These are phyloP conservation scores for Camelus dromedarius DNA, from an alignment of 2,113 vertebrate genomes.

Conservation along the genomic window DNA sequence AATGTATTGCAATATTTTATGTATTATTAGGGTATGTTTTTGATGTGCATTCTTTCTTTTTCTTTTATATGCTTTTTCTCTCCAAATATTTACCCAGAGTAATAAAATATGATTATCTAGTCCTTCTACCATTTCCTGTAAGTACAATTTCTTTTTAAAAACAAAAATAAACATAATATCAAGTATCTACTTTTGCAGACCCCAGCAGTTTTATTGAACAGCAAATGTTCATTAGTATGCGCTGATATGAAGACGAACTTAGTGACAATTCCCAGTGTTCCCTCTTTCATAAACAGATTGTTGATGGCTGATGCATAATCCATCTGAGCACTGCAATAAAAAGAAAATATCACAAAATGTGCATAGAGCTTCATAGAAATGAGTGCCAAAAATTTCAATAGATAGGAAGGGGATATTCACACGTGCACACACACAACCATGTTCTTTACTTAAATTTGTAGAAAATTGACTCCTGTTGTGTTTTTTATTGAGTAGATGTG, in stretches of 20 bases:
- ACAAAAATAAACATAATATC: constrained; percentile 66
- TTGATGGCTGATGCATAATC: constrained; percentile 81
- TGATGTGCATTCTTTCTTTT: constrained; percentile 48
- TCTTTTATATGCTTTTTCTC: constrained; percentile 65
- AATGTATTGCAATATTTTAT: constrained; percentile 76
- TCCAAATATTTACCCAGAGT: constrained; percentile 60
- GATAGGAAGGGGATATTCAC: neutral
- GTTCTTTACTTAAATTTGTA: neutral
- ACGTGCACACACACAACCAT: neutral
- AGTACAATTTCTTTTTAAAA: constrained; percentile 63
- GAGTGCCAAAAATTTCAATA: constrained; percentile 58
- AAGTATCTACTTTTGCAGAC: constrained; percentile 82
- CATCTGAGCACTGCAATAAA: constrained; percentile 79
- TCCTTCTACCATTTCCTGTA: constrained; percentile 21
- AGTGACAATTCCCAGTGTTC: constrained; percentile 83
- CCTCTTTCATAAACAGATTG: constrained; percentile 82
- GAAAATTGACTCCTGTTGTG: neutral
- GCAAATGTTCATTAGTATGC: constrained; percentile 85
- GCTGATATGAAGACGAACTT: constrained; percentile 82
- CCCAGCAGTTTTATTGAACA: constrained; percentile 82
- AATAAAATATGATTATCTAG: constrained; percentile 59
- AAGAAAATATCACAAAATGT: constrained; percentile 77
- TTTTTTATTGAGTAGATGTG: neutral
- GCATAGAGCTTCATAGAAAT: constrained; percentile 54
- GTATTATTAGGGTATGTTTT: constrained; percentile 55